Base-by-base conservation (phyloP, 2,888 invertebrate species). In the Chymomyza procnemis region DNA sequence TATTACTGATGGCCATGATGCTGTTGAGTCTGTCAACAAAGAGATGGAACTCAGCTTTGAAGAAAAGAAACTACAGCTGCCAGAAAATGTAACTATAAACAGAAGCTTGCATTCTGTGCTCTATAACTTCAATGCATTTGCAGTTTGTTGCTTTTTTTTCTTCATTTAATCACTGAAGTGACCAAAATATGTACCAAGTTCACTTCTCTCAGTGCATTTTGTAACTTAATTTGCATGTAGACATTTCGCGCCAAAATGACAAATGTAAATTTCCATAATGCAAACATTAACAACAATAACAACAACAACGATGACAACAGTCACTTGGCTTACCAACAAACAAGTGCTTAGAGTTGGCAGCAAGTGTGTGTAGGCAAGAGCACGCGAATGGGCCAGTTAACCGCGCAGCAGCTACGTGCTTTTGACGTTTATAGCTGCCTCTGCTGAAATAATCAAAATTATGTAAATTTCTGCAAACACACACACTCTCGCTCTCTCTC, bases 171-270 rank as follows among this genome's bases (percentile, higher is more conserved):
- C n/a, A n/a, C n/a, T n/a, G n/a, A n/a, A n/a, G n/a, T n/a, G n/a
- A n/a, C n/a, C n/a, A n/a, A n/a, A n/a, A n/a, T n/a, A 26, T 6
- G 26, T 8, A 6, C 26, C 8, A 4, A 8, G 5, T 26, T 26
- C n/a, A 26, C 8, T 26, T 26, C 26, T 12, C 18, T 16, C 12
- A 30, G 52, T 59, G 21, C 26, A 22, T 52, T 14, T 14, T 47
- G 61, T 64, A 66, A 77, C 84, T 81, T 71, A 79, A 84, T 81
- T 81, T 74, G 75, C 75, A 76, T 79, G 64, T 62, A 73, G 72
- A 77, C 69, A 75, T 72, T 86, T 78, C 82, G 77, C 83, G 85
- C 87, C 85, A 72, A 75, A 81, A 76, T 84, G 75, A 48, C 74
- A 80, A 80, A 75, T 73, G 73, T 70, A 61, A 78, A 85, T 82